Base-by-base conservation (phyloP, 1,140 invertebrate species). In the Rhagoletis pomonella region DNA sequence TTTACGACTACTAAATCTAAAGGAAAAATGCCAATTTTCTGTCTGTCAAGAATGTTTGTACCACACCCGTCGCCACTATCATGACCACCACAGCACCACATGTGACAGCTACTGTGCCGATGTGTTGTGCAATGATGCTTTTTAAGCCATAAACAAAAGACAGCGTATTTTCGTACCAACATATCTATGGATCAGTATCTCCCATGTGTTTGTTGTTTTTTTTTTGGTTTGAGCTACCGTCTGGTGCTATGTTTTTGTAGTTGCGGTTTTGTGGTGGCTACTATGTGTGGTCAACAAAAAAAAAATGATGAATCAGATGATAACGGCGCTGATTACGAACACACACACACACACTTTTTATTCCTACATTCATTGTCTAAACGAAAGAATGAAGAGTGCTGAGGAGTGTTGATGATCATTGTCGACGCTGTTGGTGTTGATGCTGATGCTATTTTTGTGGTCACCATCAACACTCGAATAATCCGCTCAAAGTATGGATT, bases 381-480 rank as follows among this genome's bases (percentile, higher is more conserved):
- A 55, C 50, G 50, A 55, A 55, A 4, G 50, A 55, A 55, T 55
- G 50, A 55, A 55, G 9, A 55, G 67, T 73, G 67, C 44, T 73
- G 67, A 73, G n/a, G n/a, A 81, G 44, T 81, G 50, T 81, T 19
- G 50, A 55, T 81, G 73, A 55, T 81, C 73, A 81, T 81, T 81
- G 73, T 10, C 44, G 44, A 81, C 73, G 47, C 73, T 81, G 73
- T 55, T 81, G 73, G 73, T 81, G 73, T 81, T 81, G 73, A 55
- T 81, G 73, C 67, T 81, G 73, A 81, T 81, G 73, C 73, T 81
- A 81, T 55, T 81, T 81, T 81, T 81, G 73, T 81, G 73, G 73
- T 81, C 50, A 81, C 73, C 50, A 19, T n/a, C n/a, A n/a, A n/a
- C n/a, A n/a, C n/a, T n/a, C n/a, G n/a, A n/a, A n/a, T n/a, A n/a